Percentiles rank a stretch among this genome's conserved stretches.
Conservation (phyloP, 1,140 invertebrate genomes). For the Andricus grossulariae region DNA sequence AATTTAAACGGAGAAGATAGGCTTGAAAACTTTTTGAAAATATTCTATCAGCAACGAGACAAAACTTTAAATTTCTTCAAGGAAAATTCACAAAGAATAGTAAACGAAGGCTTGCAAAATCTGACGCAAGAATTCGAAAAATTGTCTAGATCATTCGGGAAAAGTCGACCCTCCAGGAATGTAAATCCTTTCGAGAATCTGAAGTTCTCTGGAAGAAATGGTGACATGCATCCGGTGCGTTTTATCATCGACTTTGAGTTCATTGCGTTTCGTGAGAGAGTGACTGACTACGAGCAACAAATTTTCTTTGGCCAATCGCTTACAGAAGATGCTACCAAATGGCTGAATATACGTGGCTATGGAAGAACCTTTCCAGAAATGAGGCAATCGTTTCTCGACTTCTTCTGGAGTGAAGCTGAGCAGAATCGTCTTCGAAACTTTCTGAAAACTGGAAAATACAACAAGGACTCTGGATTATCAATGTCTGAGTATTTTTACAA, state of each 20-base stretch:
- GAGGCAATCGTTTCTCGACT: not conserved
- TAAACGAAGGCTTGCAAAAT: too few species aligned
- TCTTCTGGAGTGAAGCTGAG: not conserved
- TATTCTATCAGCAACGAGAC: too few species aligned
- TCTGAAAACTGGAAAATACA: conserved; percentile 5
- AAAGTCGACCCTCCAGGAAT: not conserved
- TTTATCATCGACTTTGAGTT: not conserved
- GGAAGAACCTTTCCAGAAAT: not conserved
- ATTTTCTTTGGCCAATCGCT: not conserved
- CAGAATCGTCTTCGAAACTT: not conserved
- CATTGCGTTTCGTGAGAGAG: not conserved
- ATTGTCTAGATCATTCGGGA: not conserved
- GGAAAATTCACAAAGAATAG: too few species aligned
- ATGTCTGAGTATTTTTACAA: not conserved
- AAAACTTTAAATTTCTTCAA: too few species aligned
- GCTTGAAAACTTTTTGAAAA: too few species aligned
- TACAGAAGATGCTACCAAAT: not conserved
- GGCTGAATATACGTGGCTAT: not conserved
- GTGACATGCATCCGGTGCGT: not conserved
- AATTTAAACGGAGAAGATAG: too few species aligned
- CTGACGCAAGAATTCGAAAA: not conserved
- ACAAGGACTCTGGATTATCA: not conserved
- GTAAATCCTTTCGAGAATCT: not conserved
- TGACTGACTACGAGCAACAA: not conserved
- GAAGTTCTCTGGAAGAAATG: not conserved